phyloP scores from a whole-genome alignment of 2,797 vertebrate genomes.

The Discoglossus pictus region DNA sequence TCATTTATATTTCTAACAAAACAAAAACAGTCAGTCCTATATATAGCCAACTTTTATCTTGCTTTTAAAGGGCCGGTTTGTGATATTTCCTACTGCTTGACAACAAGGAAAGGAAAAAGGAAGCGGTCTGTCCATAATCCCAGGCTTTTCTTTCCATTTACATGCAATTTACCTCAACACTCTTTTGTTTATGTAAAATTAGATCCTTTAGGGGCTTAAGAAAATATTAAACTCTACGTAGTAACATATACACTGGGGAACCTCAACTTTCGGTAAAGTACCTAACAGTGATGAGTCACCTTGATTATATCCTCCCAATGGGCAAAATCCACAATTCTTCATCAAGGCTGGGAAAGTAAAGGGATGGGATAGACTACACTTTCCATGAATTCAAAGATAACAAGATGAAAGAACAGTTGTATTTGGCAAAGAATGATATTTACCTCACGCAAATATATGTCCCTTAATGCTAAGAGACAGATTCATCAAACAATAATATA shows the following conservation, averaged over 20 bases:
- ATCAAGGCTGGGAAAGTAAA: background rate
- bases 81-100: constrained; percentile 61
- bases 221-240: constrained; percentile 52
- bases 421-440: no score
- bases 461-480: no score
- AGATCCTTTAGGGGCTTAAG: constrained; percentile 60
- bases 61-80: constrained; percentile 54
- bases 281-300: constrained; percentile 56
- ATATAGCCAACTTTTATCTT: constrained; percentile 61
- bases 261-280: constrained; percentile 40
- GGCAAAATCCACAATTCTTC: background rate
- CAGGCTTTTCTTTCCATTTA: constrained; percentile 53
- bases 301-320: constrained; percentile 24
- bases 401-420: no score
- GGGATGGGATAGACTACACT: no score
- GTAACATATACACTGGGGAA: constrained; percentile 52
- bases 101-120: constrained; percentile 60
- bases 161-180: constrained; percentile 52
- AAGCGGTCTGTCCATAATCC: constrained; percentile 58
- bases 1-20: constrained; percentile 12
- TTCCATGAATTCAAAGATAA: no score
- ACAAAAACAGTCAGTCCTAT: constrained; percentile 44
- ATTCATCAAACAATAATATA: no score
- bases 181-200: constrained; percentile 67
- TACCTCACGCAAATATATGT: no score